These are phyloP conservation scores for Circaetus gallicus DNA, from an alignment of 2,113 vertebrate species.

Conservation along the genomic window DNA sequence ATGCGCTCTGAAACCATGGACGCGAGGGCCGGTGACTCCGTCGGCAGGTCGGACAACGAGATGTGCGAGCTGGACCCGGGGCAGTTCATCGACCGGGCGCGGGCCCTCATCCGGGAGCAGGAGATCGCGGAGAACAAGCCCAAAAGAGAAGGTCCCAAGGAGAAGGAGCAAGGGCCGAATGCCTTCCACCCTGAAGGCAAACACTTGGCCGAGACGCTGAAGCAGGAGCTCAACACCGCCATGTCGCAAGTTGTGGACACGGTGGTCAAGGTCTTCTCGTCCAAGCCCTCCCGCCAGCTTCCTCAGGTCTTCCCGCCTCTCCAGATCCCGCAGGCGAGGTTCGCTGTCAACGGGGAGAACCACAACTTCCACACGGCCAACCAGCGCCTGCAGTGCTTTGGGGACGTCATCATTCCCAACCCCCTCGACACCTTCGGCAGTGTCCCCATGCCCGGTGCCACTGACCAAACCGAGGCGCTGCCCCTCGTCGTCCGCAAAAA, in stretches of 20 bases:
- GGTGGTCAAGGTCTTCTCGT: slow-evolving; percentile 94
- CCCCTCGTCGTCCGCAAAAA: slow-evolving; percentile 96
- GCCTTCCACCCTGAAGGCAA: slow-evolving; percentile 89
- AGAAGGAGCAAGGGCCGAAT: slow-evolving; percentile 78
- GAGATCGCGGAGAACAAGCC: slow-evolving; percentile 83
- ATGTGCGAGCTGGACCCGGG: slow-evolving; percentile 91
- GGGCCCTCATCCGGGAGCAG: slow-evolving; percentile 91
- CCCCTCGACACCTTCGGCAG: slow-evolving; percentile 88
- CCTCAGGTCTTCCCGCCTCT: slow-evolving; percentile 91
- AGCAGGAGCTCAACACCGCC: slow-evolving; percentile 96
- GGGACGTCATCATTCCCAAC: slow-evolving; percentile 93
- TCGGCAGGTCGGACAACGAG: slow-evolving; percentile 85
- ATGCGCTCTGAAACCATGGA: slow-evolving; percentile 91
- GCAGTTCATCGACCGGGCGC: slow-evolving; percentile 90
- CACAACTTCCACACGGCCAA: slow-evolving; percentile 93
- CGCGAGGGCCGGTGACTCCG: slow-evolving; percentile 73
- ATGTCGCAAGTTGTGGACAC: slow-evolving; percentile 98
- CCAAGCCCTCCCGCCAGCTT: slow-evolving; percentile 86
- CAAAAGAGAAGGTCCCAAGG: slow-evolving; percentile 83
- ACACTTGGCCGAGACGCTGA: slow-evolving; percentile 93
- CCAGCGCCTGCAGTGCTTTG: slow-evolving; percentile 95
- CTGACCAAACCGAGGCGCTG: slow-evolving; percentile 95
- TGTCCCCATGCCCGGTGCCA: slow-evolving; percentile 84
- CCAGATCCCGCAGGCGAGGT: slow-evolving; percentile 85
- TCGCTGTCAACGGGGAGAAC: slow-evolving; percentile 88